These are phyloP conservation scores for Acanthornis magna DNA, from an alignment of 2,797 vertebrate genomes.

Conservation along the genomic window DNA sequence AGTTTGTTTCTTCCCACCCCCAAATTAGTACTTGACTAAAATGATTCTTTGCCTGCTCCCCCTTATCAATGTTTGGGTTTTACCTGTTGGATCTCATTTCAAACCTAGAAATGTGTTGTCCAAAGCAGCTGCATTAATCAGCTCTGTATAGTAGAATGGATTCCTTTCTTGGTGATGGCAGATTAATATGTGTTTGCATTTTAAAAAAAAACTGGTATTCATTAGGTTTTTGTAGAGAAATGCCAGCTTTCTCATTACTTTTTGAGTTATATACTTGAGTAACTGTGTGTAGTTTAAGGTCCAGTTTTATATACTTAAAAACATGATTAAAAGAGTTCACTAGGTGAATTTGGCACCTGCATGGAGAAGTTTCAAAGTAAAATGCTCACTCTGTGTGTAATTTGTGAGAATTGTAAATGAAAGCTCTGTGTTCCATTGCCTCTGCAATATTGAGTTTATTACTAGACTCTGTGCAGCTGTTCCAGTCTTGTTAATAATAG, in stretches of 20 bases:
- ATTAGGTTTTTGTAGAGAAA: background rate
- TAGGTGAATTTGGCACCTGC: background rate
- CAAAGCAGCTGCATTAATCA: background rate
- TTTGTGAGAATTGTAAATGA: background rate
- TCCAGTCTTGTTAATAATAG: background rate
- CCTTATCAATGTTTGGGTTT: background rate
- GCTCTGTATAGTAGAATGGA: background rate
- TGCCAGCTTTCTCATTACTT: background rate
- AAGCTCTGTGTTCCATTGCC: conserved; percentile 3
- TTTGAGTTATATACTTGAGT: background rate
- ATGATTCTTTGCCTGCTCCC: background rate
- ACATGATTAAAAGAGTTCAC: background rate
- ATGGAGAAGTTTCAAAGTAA: background rate
- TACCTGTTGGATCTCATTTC: background rate
- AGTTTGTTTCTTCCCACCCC: background rate
- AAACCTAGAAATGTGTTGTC: background rate
- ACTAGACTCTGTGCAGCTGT: background rate
- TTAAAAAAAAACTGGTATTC: background rate
- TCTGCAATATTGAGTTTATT: background rate
- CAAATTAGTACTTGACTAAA: background rate
- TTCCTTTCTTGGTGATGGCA: conserved; percentile 3
- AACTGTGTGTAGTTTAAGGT: background rate
- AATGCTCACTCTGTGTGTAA: background rate
- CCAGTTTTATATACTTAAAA: background rate
- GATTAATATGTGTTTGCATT: background rate